Conservation (phyloP, 2,797 vertebrate species). For the Melanotaenia pygmaea region DNA sequence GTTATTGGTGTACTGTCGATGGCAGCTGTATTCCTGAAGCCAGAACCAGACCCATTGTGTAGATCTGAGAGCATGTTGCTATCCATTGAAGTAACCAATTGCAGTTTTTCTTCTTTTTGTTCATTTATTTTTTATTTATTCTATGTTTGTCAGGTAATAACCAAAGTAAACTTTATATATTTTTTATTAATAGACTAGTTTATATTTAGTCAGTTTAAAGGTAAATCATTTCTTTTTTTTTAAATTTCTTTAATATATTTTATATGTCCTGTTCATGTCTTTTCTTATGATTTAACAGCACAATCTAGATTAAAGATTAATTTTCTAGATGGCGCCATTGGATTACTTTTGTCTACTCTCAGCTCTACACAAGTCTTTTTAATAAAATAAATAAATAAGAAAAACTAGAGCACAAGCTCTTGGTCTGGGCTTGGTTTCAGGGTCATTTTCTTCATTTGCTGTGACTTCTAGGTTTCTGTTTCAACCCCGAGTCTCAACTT, state of each 20-base stretch:
- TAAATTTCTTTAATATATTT: not conserved
- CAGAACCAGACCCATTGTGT: conserved; percentile 52
- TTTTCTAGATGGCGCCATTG: conserved; percentile 39
- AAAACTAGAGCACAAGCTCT: not conserved
- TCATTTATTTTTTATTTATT: not conserved
- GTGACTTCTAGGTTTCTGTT: conserved; percentile 55
- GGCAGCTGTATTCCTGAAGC: conserved; percentile 62
- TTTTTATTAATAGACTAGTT: not conserved
- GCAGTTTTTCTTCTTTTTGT: not conserved
- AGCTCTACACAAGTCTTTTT: conserved; percentile 18
- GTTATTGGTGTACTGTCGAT: conserved; percentile 84
- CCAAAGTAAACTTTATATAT: not conserved
- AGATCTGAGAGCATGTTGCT: conserved; percentile 27
- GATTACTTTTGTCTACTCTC: not conserved
- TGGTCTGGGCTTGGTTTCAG: conserved; percentile 54
- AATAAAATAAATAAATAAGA: not conserved
- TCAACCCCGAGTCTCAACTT: conserved; percentile 17
- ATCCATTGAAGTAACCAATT: not conserved
- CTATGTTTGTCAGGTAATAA: not conserved
- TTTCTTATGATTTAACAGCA: not conserved
- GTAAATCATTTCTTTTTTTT: not conserved
- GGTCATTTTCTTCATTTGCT: conserved; percentile 61
- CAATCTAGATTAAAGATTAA: not conserved
- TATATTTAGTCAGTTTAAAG: not conserved
- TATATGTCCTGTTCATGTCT: not conserved